Evolutionary conservation across 2,888 invertebrate species (phyloP), one percentile per base, ranked within the genome.

Genomic region (Rotaria socialis): DNA sequence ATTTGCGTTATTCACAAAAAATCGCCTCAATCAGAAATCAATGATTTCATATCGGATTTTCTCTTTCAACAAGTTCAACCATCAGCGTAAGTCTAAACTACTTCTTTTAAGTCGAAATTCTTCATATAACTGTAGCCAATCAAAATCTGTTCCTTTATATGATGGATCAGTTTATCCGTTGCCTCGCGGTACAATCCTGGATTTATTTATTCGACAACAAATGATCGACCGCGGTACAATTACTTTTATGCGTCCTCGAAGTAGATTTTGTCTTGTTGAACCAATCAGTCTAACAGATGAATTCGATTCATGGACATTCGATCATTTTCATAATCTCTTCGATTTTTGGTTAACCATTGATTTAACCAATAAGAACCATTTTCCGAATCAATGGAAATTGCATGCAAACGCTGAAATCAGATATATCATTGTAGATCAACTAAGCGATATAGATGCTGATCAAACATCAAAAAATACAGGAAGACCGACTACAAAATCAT

Each of bases 141-240:
- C 50, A 50, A 50, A 50, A 50, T 50, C 0, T 60, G 27, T 10
- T 14, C 60, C 60, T 60, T n/a, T 8, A 8, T 14, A 10, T 6
- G 67, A 67, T 67, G 27, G 11, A 27, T 0, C 5, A 27, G 67
- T 27, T 14, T 27, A 67, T 16, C 10, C 11, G 2, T 35, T 67
- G 16, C 67, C 67, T 2, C 1, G 0, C 10, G 27, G 11, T 27
- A 27, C 67, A n/a, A n/a, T 67, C 5, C 2, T 67, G 14, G 67
- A 67, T 67, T 67, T 67, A 67, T 67, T 67, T 27, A 67, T 67
- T 67, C 67, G 67, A 67, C n/a, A 10, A 27, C 67, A 67, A 35
- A 27, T 67, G 27, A 67, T 4, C 4, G 67, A 67, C 16, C 67
- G 67, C 4, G 67, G 67, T 2, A 67, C 14, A 1, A 67, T 67